Evolutionary conservation across 2,888 invertebrate species (phyloP), one percentile per base, ranked within the genome.

Genomic region (Apocheima hispidaria): DNA sequence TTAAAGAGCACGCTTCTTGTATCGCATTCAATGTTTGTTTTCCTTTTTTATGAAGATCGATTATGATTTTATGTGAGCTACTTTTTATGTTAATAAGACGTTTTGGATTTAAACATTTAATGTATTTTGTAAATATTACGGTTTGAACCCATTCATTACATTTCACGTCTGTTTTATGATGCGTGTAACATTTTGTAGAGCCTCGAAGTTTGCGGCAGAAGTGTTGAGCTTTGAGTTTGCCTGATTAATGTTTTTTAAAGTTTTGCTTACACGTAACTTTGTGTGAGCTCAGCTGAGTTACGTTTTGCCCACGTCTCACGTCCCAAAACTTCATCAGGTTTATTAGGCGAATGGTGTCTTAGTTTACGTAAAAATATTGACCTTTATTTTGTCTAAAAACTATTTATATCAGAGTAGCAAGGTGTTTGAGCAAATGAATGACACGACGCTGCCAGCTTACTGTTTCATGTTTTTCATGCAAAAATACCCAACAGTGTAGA

Each of bases 31-130:
- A 14, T 54, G 62, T 63, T 60, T 43, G 49, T 55, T 63, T 61
- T 66, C 48, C 57, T 63, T 65, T 61, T 66, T 65, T 60, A 66
- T 60, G 63, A 49, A 21, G 56, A 57, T 62, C 61, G 61, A 62
- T 53, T 62, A 61, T 52, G 46, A 56, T 51, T 61, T 61, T 56
- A 55, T 38, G 36, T 33, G 52, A 48, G 56, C 48, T 41, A 55
- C 52, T 41, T 48, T 48, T 62, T 52, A 61, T 55, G 60, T 51
- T 61, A 61, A 40, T 51, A 41, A 23, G 55, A 49, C 36, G 41
- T 49, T 62, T 52, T 26, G 14, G n/a, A 20, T 40, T 46, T 51
- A 28, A 48, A 20, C 35, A 56, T 33, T 21, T 49, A 54, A 48
- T 53, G 35, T 60, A 35, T 55, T 51, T 28, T 55, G 40, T 60